Evolutionary conservation across 2,888 invertebrate species (phyloP).

Genomic region (Eubasilissa splendida): DNA sequence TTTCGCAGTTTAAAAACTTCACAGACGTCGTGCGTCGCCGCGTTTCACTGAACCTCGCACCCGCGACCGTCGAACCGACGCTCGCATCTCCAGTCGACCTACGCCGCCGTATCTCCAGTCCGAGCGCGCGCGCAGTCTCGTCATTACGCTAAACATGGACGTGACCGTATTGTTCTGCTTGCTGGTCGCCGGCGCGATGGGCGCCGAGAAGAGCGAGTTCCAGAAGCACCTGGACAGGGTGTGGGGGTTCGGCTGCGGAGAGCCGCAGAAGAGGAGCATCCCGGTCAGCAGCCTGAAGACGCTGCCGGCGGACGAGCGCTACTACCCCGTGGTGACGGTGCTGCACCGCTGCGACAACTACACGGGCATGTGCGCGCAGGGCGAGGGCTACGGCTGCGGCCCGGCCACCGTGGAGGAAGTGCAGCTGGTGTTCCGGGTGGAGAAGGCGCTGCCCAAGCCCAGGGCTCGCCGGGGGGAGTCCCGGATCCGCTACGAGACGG

Average conservation of each 20-base stretch:
- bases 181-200: background rate
- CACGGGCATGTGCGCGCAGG: conserved; percentile 11
- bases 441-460: background rate
- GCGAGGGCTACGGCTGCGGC: conserved; percentile 22
- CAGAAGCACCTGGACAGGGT: conserved; percentile 15
- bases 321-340: conserved; percentile 42
- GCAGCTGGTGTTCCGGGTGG: conserved; percentile 19
- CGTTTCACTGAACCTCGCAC: background rate
- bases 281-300: conserved; percentile 22
- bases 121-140: background rate
- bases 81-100: background rate
- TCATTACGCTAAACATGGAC: background rate
- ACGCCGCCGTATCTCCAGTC: background rate
- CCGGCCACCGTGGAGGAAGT: conserved; percentile 20
- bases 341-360: conserved; percentile 38
- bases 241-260: conserved; percentile 22
- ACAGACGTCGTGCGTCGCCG: background rate
- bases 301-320: conserved; percentile 31
- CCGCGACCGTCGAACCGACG: background rate
- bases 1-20: background rate
- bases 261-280: conserved; percentile 33
- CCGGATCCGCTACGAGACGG: conserved; percentile 7
- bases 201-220: background rate
- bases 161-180: background rate
- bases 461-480: background rate